Percentiles rank a stretch among this genome's conserved stretches.
These are phyloP conservation scores for Holothuria leucospilota DNA, from an alignment of 53 echinoderm and acorn worm species.

Conservation along the genomic window DNA sequence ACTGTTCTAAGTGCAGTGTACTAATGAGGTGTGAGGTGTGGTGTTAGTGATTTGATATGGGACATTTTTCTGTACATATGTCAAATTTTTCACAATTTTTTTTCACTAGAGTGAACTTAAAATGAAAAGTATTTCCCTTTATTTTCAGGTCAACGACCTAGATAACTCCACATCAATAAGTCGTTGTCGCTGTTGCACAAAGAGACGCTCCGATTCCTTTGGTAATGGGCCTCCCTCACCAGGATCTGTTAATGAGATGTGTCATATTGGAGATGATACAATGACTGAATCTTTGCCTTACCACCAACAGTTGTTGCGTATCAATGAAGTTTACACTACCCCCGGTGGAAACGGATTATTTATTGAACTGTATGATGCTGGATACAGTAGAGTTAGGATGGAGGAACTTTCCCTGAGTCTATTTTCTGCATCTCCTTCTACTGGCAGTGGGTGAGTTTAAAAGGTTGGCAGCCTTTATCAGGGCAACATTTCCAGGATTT, in stretches of 20 bases:
- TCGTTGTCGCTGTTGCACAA: conserved; percentile 78
- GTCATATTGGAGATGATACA: conserved; percentile 66
- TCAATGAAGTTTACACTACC: conserved; percentile 67
- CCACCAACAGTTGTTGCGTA: conserved; percentile 71
- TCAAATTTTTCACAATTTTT: too few relatives aligned
- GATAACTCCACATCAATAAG: conserved; percentile 72
- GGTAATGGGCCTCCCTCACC: conserved; percentile 75
- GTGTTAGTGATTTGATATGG: too few relatives aligned
- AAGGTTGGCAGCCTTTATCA: too few relatives aligned
- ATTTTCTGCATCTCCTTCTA: conserved; percentile 2
- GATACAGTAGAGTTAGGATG: conserved; percentile 40
- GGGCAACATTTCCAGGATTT: too few relatives aligned
- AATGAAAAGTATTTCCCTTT: too few relatives aligned
- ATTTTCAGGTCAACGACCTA: conserved; percentile 23
- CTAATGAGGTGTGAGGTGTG: too few relatives aligned
- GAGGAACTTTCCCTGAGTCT: conserved; percentile 69
- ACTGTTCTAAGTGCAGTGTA: too few relatives aligned
- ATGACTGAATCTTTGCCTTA: conserved; percentile 75
- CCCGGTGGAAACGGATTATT: conserved; percentile 59
- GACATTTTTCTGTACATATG: too few relatives aligned
- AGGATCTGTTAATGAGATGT: conserved; percentile 74
- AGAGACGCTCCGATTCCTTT: conserved; percentile 57
- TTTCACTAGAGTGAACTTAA: too few relatives aligned
- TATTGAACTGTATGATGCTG: conserved; percentile 73
- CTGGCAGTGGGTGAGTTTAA: too few relatives aligned